Percentiles rank a stretch among this genome's conserved stretches.
phyloP scores from a whole-genome alignment of 2,797 vertebrate species.

The Potorous gilbertii region DNA sequence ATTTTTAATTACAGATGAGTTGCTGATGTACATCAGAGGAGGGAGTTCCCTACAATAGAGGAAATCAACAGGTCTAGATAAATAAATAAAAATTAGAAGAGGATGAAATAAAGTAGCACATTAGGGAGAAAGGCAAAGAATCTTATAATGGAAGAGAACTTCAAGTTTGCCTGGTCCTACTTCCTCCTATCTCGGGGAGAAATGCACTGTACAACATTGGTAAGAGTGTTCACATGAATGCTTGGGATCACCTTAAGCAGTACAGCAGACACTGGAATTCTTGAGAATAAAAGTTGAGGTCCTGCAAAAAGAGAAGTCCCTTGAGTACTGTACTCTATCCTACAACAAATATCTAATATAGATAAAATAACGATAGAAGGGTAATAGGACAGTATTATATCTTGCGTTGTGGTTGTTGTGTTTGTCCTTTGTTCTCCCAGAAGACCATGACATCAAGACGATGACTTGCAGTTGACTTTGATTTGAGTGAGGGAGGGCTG shows the following conservation, averaged over 20 bases:
- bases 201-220: not conserved
- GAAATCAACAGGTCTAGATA: not conserved
- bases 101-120: not conserved
- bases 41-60: not conserved
- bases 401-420: too few relatives aligned
- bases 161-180: not conserved
- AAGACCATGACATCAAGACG: too few relatives aligned
- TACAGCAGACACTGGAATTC: not conserved
- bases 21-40: not conserved
- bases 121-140: not conserved
- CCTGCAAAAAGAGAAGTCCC: not conserved
- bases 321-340: not conserved
- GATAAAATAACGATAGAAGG: not conserved
- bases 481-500: too few relatives aligned
- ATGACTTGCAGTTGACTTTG: too few relatives aligned
- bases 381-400: not conserved
- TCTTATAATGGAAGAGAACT: not conserved
- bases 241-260: not conserved
- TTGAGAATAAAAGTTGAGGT: not conserved
- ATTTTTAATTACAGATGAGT: not conserved
- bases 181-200: not conserved
- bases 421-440: too few relatives aligned
- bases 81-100: not conserved
- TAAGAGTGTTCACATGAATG: not conserved
- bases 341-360: not conserved